These are phyloP conservation scores for Triplophysa yarkandensis DNA, from an alignment of 2,797 vertebrate species.

Conservation along the genomic window DNA sequence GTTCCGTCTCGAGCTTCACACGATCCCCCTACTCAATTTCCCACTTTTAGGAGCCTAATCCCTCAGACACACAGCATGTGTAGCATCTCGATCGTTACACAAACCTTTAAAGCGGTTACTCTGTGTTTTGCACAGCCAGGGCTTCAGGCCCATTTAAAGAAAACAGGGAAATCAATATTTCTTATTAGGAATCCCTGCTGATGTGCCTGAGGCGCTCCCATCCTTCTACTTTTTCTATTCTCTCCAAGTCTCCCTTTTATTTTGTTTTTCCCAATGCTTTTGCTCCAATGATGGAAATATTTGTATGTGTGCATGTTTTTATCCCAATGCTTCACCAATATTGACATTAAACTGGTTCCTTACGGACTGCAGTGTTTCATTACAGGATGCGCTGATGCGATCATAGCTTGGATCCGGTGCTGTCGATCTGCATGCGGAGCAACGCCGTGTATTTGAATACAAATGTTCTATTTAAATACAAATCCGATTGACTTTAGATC, in stretches of 20 bases:
- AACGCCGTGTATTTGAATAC: constrained; percentile 8
- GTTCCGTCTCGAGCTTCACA: background rate
- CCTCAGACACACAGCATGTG: constrained; percentile 57
- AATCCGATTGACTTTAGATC: constrained; percentile 12
- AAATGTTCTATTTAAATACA: constrained; percentile 34
- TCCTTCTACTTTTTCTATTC: constrained; percentile 45
- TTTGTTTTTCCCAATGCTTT: constrained; percentile 18
- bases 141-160: constrained; percentile 65
- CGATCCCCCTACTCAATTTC: constrained; percentile 48
- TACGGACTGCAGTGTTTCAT: constrained; percentile 1
- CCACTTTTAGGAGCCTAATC: constrained; percentile 54
- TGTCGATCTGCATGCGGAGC: constrained; percentile 7
- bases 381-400: constrained; percentile 1
- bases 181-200: constrained; percentile 69
- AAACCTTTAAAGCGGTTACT: constrained; percentile 61
- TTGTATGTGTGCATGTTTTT: constrained; percentile 23
- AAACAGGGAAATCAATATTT: constrained; percentile 67
- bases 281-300: constrained; percentile 34
- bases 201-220: constrained; percentile 56
- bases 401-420: background rate
- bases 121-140: constrained; percentile 60
- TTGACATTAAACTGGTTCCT: constrained; percentile 15
- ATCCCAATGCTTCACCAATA: constrained; percentile 32
- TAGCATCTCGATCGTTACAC: constrained; percentile 60
- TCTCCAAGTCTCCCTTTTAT: constrained; percentile 13